phyloP scores from a whole-genome alignment of 2,888 invertebrate genomes.

The Trileptium ribeirensis region DNA sequence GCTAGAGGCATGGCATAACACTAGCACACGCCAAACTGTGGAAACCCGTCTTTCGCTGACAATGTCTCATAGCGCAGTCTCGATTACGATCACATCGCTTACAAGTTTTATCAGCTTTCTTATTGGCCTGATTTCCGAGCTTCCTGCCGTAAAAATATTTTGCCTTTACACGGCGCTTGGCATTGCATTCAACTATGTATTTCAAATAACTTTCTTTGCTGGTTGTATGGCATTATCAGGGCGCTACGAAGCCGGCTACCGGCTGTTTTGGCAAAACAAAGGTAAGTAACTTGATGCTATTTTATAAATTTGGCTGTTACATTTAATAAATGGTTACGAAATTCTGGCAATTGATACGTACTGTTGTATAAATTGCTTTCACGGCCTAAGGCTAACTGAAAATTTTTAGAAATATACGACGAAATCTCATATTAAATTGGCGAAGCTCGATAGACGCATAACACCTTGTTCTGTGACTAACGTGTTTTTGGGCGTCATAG shows the following conservation, averaged over 20 bases:
- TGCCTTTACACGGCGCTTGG: conserved; percentile 87
- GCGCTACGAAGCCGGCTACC: conserved; percentile 73
- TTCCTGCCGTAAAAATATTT: conserved; percentile 82
- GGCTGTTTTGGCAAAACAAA: conserved; percentile 53
- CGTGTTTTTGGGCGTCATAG: too few species aligned
- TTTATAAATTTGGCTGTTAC: too few species aligned
- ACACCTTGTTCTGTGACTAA: too few species aligned
- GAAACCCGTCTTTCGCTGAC: conserved; percentile 76
- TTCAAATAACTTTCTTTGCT: conserved; percentile 82
- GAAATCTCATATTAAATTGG: too few species aligned
- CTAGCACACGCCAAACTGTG: conserved; percentile 55
- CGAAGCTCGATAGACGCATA: too few species aligned
- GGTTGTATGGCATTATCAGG: conserved; percentile 80
- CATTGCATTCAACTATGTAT: conserved; percentile 75
- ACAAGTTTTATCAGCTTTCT: conserved; percentile 60
- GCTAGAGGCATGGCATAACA: conserved; percentile 75
- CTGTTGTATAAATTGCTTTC: too few species aligned
- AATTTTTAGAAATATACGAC: too few species aligned
- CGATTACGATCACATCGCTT: conserved; percentile 82
- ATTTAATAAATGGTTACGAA: too few species aligned
- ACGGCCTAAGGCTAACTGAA: too few species aligned
- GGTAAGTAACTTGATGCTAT: too few species aligned
- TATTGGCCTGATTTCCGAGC: conserved; percentile 73
- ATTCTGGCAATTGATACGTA: too few species aligned
- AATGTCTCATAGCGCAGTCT: conserved; percentile 81